Percentiles rank a stretch among this genome's conserved stretches.
Conservation (phyloP, 2,888 invertebrate genomes). For the Ephialtes manifestator region DNA sequence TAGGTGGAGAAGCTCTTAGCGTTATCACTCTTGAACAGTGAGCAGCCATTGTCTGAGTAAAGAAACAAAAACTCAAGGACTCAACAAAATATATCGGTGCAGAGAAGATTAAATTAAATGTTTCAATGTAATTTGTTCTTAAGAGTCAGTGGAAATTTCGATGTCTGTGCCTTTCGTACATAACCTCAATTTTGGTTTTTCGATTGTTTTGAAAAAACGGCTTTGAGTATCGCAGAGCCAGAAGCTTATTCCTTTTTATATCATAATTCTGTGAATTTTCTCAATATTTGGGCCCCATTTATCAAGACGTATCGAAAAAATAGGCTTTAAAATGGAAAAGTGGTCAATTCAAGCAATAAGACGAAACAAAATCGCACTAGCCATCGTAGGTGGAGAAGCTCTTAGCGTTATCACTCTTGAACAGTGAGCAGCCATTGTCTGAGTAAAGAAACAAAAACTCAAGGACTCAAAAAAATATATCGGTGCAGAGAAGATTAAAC, state of each 20-base stretch:
- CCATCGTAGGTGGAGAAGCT: neutral
- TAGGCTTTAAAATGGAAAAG: too few species aligned
- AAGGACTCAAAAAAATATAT: neutral
- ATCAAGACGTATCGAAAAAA: too few species aligned
- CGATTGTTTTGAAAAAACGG: too few species aligned
- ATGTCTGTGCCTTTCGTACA: too few species aligned
- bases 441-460: neutral
- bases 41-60: neutral
- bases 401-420: conserved; percentile 2
- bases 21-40: neutral
- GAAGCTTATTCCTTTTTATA: too few species aligned
- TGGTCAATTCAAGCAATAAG: too few species aligned
- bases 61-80: neutral
- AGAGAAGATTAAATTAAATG: neutral
- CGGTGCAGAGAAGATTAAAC: neutral
- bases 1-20: conserved; percentile 1
- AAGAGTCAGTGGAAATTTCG: too few species aligned
- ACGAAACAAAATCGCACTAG: neutral
- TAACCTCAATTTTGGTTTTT: too few species aligned
- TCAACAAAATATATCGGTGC: neutral
- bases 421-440: neutral
- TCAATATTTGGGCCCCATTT: too few species aligned
- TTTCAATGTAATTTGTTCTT: neutral
- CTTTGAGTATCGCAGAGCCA: too few species aligned
- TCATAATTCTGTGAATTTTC: too few species aligned